A percentile compares a stretch with the other conserved stretches of the same genome.
These are phyloP conservation scores for Mus pahari DNA, from an alignment of 2,113 vertebrate genomes.

Conservation along the genomic window DNA sequence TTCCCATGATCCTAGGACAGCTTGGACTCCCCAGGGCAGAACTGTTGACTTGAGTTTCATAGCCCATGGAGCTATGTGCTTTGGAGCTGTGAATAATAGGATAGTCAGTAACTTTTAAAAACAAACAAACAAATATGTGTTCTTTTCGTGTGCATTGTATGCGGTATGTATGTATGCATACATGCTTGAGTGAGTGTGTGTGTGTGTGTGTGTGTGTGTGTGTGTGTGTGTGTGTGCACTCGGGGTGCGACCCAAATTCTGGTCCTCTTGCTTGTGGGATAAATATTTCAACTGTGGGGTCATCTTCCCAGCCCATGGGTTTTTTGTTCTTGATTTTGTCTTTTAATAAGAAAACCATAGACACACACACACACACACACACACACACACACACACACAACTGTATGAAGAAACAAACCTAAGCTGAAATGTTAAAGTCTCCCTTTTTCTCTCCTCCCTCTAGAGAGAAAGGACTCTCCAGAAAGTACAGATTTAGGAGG, in stretches of 20 bases:
- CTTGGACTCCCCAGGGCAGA: not conserved
- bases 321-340: not conserved
- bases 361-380: not conserved
- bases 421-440: not conserved
- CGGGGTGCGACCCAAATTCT: not conserved
- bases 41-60: not conserved
- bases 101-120: not conserved
- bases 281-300: not conserved
- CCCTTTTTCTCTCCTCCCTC: not conserved
- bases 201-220: not conserved
- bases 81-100: not conserved
- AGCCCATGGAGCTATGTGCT: not conserved
- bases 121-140: not conserved
- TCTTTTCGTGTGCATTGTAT: not conserved
- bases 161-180: not conserved
- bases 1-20: not conserved
- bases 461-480: accelerated
- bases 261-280: not conserved
- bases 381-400: not conserved
- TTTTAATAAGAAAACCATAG: not conserved
- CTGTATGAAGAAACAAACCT: not conserved
- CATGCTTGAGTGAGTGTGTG: not conserved
- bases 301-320: not conserved
- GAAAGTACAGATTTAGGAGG: not conserved
- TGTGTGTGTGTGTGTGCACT: too few species aligned